Evolutionary conservation across 2,888 invertebrate species (phyloP).

Genomic region (Macrostomum cliftonense): DNA sequence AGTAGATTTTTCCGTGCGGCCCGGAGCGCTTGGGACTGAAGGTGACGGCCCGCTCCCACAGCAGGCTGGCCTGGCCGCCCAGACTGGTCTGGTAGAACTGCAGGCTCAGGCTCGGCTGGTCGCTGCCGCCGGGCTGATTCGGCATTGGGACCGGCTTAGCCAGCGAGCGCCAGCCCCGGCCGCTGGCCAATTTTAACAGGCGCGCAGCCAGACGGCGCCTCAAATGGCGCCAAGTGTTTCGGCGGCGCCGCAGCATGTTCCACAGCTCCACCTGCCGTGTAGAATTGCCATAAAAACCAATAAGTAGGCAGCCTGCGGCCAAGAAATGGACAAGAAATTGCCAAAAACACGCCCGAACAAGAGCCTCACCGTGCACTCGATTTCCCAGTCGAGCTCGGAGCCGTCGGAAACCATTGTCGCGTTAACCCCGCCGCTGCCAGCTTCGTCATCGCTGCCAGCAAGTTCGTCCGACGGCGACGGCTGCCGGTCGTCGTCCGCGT

Average conservation of each 20-base stretch:
- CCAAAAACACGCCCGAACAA: too few relatives aligned
- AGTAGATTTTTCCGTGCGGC: constrained; percentile 20
- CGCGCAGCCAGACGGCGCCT: constrained; percentile 17
- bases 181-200: constrained; percentile 15
- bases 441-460: constrained; percentile 1
- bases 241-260: too few relatives aligned
- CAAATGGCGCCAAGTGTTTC: constrained; percentile 20
- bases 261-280: too few relatives aligned
- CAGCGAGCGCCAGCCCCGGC: too few relatives aligned
- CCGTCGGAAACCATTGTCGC: constrained; percentile 18
- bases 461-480: constrained; percentile 1
- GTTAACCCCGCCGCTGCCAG: constrained; percentile 8
- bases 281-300: too few relatives aligned
- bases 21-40: constrained; percentile 20
- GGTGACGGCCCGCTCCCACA: constrained; percentile 25
- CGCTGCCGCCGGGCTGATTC: too few relatives aligned
- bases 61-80: constrained; percentile 15
- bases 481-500: constrained; percentile 1
- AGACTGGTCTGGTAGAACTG: constrained; percentile 20
- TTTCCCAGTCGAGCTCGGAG: constrained; percentile 20
- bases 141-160: too few relatives aligned
- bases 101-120: constrained; percentile 8
- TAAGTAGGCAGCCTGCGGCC: too few relatives aligned
- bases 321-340: too few relatives aligned
- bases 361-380: constrained; percentile 21